Evolutionary conservation across 92 coral and sea anemone genomes (phyloP).

Genomic region (Actinostola sp.): DNA sequence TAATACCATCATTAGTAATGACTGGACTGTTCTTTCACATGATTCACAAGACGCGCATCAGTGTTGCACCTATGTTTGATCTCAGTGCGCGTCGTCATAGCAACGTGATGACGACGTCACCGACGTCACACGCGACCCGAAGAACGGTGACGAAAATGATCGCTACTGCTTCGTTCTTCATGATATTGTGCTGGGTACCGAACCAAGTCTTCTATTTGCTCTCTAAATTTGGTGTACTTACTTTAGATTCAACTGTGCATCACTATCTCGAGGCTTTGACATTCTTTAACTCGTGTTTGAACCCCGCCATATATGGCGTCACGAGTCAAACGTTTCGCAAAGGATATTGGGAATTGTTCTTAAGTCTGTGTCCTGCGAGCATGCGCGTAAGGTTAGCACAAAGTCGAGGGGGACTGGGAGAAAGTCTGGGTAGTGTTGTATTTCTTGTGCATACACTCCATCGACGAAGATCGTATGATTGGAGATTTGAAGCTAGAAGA

Average conservation of each 20-base stretch:
- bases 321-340: constrained; percentile 67
- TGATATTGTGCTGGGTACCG: constrained; percentile 65
- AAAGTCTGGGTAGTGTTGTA: constrained; percentile 25
- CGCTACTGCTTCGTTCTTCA: constrained; percentile 42
- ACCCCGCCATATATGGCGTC: constrained; percentile 74
- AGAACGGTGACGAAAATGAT: constrained; percentile 61
- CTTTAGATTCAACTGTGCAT: constrained; percentile 45
- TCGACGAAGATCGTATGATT: constrained; percentile 35
- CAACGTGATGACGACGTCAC: not conserved
- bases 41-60: constrained; percentile 21
- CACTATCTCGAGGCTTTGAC: constrained; percentile 50
- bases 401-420: constrained; percentile 30
- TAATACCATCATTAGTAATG: constrained; percentile 55
- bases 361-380: constrained; percentile 34
- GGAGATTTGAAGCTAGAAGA: constrained; percentile 28
- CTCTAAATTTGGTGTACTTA: constrained; percentile 29
- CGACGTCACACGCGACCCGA: constrained; percentile 21
- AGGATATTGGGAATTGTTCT: constrained; percentile 54
- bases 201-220: constrained; percentile 47
- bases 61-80: constrained; percentile 19
- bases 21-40: constrained; percentile 55
- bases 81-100: constrained; percentile 8
- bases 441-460: constrained; percentile 37
- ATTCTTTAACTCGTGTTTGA: constrained; percentile 56
- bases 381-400: constrained; percentile 19